A percentile compares a stretch with the other conserved stretches of the same genome.
Evolutionary conservation across 2,888 invertebrate genomes (phyloP).

Genomic region (Melanotus villosus): DNA sequence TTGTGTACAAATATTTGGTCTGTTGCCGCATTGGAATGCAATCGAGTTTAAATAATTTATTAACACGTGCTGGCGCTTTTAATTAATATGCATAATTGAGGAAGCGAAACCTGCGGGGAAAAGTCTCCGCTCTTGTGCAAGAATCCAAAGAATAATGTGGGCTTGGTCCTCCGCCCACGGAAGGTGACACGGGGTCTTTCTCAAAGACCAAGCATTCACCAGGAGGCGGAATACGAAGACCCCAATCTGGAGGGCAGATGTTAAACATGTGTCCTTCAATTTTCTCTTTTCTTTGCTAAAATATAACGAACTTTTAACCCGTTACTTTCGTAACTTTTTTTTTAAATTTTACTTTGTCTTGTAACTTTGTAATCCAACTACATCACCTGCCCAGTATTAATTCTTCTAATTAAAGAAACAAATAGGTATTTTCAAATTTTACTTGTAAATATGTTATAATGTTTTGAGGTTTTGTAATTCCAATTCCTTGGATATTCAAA

Average conservation of each 20-base stretch:
- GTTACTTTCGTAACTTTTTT: no score
- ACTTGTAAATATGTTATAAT: no score
- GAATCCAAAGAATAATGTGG: slow-evolving; percentile 49
- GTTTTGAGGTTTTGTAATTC: no score
- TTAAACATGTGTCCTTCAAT: slow-evolving; percentile 45
- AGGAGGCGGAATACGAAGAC: slow-evolving; percentile 50
- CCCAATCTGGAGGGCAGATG: slow-evolving; percentile 52
- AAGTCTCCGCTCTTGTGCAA: slow-evolving; percentile 32
- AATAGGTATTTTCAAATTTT: no score
- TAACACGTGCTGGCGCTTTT: slow-evolving; percentile 47
- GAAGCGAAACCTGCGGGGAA: slow-evolving; percentile 31
- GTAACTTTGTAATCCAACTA: no score
- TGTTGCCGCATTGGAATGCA: slow-evolving; percentile 30
- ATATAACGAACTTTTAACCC: slow-evolving; percentile 45
- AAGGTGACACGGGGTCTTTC: slow-evolving; percentile 53
- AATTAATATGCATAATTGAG: slow-evolving; percentile 47
- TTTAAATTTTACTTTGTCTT: no score
- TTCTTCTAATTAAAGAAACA: no score
- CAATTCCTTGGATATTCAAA: no score
- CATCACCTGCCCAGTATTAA: no score
- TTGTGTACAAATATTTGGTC: slow-evolving; percentile 42
- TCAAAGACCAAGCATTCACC: slow-evolving; percentile 51
- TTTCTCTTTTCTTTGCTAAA: slow-evolving; percentile 40
- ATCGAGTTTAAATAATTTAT: slow-evolving; percentile 41
- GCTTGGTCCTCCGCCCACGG: slow-evolving; percentile 53